Conservation (phyloP, 2,888 invertebrate species). For the Notocelia uddmanniana region DNA sequence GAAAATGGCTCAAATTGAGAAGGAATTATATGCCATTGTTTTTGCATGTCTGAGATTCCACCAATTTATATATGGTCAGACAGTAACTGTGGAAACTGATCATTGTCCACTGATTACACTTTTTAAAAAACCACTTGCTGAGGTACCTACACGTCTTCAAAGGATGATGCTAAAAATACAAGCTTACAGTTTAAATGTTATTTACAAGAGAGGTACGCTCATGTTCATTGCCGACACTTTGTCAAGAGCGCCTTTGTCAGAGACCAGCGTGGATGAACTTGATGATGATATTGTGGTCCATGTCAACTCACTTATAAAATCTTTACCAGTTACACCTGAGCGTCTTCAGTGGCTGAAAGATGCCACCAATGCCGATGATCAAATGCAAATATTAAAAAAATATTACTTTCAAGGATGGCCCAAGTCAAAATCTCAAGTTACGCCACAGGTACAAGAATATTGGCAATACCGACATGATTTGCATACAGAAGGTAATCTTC, state of each 20-base stretch:
- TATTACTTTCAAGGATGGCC: too few species aligned
- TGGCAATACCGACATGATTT: too few species aligned
- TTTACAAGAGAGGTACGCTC: constrained; percentile 28
- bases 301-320: constrained; percentile 27
- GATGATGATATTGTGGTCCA: constrained; percentile 25
- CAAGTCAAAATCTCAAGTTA: too few species aligned
- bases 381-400: too few species aligned
- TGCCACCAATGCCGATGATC: constrained; percentile 18
- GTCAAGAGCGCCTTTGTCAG: constrained; percentile 18
- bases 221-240: constrained; percentile 23
- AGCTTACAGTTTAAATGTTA: constrained; percentile 32
- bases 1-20: constrained; percentile 34
- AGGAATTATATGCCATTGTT: neutral
- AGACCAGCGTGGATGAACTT: constrained; percentile 18
- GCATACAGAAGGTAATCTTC: too few species aligned
- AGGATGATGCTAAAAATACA: constrained; percentile 1
- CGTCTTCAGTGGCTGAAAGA: constrained; percentile 32
- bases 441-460: too few species aligned
- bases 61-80: constrained; percentile 40
- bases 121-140: neutral
- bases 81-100: constrained; percentile 33
- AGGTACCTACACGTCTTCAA: neutral
- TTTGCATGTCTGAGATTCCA: constrained; percentile 23
- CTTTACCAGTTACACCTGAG: constrained; percentile 33
- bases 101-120: constrained; percentile 5